A percentile compares a stretch with the other conserved stretches of the same genome.
Conservation (phyloP, 2,113 vertebrate species). For the Cnemophilus loriae region DNA sequence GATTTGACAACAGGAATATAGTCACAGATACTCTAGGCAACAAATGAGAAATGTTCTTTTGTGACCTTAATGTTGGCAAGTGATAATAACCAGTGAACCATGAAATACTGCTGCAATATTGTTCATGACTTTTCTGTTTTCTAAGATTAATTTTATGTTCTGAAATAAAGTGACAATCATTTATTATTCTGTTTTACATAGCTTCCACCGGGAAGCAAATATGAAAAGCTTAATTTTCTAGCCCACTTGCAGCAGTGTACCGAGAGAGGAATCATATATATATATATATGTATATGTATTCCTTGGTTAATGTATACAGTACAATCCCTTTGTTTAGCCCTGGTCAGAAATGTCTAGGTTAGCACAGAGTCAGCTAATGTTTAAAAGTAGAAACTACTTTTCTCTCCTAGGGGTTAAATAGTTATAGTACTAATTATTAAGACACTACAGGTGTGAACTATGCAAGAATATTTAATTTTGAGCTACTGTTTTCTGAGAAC, state of each 20-base stretch:
- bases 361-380: neutral
- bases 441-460: neutral
- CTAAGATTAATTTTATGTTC: slow-evolving; percentile 71
- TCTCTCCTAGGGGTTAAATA: neutral
- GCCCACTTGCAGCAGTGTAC: slow-evolving; percentile 52
- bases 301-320: slow-evolving; percentile 33
- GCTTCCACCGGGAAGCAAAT: slow-evolving; percentile 53
- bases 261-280: slow-evolving; percentile 5
- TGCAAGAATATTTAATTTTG: slow-evolving; percentile 5
- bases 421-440: neutral
- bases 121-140: slow-evolving; percentile 65
- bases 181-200: slow-evolving; percentile 75
- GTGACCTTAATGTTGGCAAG: slow-evolving; percentile 66
- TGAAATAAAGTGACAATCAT: slow-evolving; percentile 70
- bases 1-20: slow-evolving; percentile 43
- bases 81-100: slow-evolving; percentile 63
- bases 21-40: slow-evolving; percentile 49
- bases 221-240: slow-evolving; percentile 75
- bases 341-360: neutral
- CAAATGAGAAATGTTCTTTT: slow-evolving; percentile 54
- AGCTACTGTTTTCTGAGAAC: neutral
- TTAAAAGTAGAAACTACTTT: neutral
- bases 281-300: slow-evolving; percentile 34
- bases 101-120: slow-evolving; percentile 56
- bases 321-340: slow-evolving; percentile 9